These are phyloP conservation scores for Hestina assimilis DNA, from an alignment of 1,140 invertebrate genomes.

Conservation along the genomic window DNA sequence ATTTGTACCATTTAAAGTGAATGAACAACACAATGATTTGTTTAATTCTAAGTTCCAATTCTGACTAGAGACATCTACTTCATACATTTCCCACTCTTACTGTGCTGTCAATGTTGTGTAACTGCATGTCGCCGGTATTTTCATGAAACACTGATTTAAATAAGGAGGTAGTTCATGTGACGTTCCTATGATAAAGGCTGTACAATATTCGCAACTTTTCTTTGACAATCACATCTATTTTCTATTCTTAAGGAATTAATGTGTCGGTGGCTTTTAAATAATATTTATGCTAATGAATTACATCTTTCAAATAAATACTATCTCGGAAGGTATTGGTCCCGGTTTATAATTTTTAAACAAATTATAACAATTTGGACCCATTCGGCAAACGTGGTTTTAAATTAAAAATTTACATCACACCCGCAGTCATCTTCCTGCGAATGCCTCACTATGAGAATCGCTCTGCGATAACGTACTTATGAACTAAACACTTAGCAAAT, in stretches of 20 bases:
- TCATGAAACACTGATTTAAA: constrained; percentile 65
- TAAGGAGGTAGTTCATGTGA: constrained; percentile 75
- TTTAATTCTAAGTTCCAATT: constrained; percentile 64
- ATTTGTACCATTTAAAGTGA: constrained; percentile 33
- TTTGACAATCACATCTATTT: constrained; percentile 68
- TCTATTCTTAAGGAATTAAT: constrained; percentile 77
- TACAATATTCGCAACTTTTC: constrained; percentile 72
- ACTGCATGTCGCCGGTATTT: constrained; percentile 49
- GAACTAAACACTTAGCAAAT: constrained; percentile 60
- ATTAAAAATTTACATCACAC: constrained; percentile 59
- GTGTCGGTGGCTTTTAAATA: constrained; percentile 78
- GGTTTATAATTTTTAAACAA: constrained; percentile 80
- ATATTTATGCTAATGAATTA: constrained; percentile 75
- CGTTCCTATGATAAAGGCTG: constrained; percentile 40
- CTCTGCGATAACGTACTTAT: constrained; percentile 68
- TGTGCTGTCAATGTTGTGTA: constrained; percentile 45
- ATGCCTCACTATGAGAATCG: constrained; percentile 66
- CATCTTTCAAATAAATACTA: constrained; percentile 79
- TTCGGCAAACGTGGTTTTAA: constrained; percentile 72
- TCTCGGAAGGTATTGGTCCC: constrained; percentile 78
- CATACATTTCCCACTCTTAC: constrained; percentile 32
- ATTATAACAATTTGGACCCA: constrained; percentile 77
- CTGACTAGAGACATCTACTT: constrained; percentile 69
- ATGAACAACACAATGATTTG: constrained; percentile 41
- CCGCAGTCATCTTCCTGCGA: constrained; percentile 49